A percentile compares a stretch with the other conserved stretches of the same genome.
These are phyloP conservation scores for Eupsilia transversa DNA, from an alignment of 2,888 invertebrate species.

Conservation along the genomic window DNA sequence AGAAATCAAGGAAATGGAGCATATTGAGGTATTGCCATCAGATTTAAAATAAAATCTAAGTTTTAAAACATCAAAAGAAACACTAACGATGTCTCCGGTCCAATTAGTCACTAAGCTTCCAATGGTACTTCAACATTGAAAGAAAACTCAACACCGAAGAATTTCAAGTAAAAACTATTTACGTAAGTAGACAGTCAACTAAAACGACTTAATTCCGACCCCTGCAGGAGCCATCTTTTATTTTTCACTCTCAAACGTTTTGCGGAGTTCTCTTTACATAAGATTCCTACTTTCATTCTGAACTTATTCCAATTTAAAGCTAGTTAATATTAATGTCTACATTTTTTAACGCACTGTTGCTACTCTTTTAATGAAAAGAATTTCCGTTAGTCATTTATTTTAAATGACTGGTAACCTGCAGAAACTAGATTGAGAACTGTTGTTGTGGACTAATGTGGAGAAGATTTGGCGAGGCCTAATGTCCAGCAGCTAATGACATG, in stretches of 20 bases:
- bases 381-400: neutral
- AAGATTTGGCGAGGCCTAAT: neutral
- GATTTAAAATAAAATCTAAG: neutral
- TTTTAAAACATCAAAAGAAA: slow-evolving; percentile 6
- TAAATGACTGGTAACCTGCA: neutral
- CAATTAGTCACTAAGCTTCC: slow-evolving; percentile 27
- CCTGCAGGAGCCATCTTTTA: slow-evolving; percentile 14
- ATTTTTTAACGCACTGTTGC: neutral
- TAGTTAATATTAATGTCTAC: slow-evolving; percentile 19
- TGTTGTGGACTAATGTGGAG: neutral
- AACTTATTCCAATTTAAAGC: slow-evolving; percentile 30
- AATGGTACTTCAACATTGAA: slow-evolving; percentile 6
- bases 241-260: slow-evolving; percentile 28
- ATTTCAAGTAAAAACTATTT: slow-evolving; percentile 43
- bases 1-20: too few relatives aligned
- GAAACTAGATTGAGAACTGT: neutral
- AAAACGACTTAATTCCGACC: slow-evolving; percentile 30
- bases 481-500: neutral
- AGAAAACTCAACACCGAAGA: slow-evolving; percentile 19
- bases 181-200: slow-evolving; percentile 22
- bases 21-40: neutral
- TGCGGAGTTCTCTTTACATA: slow-evolving; percentile 22
- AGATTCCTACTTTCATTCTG: slow-evolving; percentile 24
- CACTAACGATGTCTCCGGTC: neutral
- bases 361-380: neutral